Percentiles rank a stretch among this genome's conserved stretches.
Evolutionary conservation across 2,888 invertebrate species (phyloP).

Genomic region (Plagiodera versicolora): DNA sequence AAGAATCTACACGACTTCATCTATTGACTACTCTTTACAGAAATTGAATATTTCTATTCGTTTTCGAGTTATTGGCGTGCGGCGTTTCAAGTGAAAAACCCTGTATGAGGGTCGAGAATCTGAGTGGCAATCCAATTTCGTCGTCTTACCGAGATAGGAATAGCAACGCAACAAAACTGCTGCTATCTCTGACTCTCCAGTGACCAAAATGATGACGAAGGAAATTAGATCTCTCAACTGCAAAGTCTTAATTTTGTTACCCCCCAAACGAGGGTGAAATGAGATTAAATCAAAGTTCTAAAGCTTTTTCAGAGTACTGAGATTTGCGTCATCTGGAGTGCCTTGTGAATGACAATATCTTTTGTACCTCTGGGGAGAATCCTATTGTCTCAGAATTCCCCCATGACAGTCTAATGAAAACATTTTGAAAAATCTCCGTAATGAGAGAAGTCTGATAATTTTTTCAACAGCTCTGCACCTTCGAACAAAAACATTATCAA

Average conservation of each 20-base stretch:
- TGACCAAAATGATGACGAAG: constrained; percentile 17
- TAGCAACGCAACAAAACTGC: not conserved
- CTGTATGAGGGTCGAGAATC: no score
- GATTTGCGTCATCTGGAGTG: not conserved
- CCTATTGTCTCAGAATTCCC: not conserved
- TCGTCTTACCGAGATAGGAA: no score
- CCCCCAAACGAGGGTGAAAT: not conserved
- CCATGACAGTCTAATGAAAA: not conserved
- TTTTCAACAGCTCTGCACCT: not conserved
- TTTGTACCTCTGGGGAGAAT: not conserved
- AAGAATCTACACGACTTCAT: no score
- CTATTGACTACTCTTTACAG: no score
- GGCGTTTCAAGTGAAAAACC: no score
- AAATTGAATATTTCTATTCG: no score
- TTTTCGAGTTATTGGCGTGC: no score
- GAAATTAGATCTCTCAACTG: constrained; percentile 28
- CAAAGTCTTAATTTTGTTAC: constrained; percentile 18
- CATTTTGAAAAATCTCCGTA: not conserved
- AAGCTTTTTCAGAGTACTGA: not conserved
- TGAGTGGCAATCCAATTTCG: no score
- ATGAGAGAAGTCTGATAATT: not conserved
- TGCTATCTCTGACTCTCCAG: not conserved
- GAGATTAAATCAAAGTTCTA: constrained; percentile 11
- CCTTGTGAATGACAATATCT: not conserved
- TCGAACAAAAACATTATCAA: not conserved